Evolutionary conservation across 1,140 invertebrate species (phyloP), one percentile per base, ranked within the genome.

Genomic region (Brachystomella parvula): DNA sequence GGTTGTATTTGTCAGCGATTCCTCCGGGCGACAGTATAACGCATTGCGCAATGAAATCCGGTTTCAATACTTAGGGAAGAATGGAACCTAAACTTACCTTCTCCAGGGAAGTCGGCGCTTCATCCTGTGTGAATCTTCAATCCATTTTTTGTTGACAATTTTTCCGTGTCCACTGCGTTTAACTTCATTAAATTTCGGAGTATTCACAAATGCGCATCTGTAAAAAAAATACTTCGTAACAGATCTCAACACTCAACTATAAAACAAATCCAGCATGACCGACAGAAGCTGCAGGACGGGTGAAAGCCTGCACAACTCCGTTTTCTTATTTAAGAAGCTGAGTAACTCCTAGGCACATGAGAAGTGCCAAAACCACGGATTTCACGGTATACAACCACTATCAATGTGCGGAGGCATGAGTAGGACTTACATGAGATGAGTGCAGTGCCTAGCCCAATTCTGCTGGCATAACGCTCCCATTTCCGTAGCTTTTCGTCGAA

Each of bases 141-240:
- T 81, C 91, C 91, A 95, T 29, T 85, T 78, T 71, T 85, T 86
- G 21, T 77, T 86, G 1, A 91, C 87, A 73, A 90, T 88, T 77
- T 82, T 84, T 24, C 83, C 86, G 73, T 81, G 81, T 1, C 83
- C 84, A 26, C 33, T 49, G 3, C 26, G 28, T 74, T 81, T 80
- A 0, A 91, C 89, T 78, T 89, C 82, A 61, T 84, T 82, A 75
- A 87, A 90, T 76, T 94, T 94, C 17, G 91, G 92, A 29, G 92
- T 94, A 76, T 93, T 92, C 2, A 82, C 76, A 81, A 92, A 93
- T 21, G 91, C 91, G 82, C 91, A 94, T 57, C 89, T 92, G 73
- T 33, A 78, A 78, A 71, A 75, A 74, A 73, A 60, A 63, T 65
- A 72, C 59, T 63, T n/a, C 26, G 12, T 9, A 6, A 57, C 26